Evolutionary conservation across 2,888 invertebrate species (phyloP).

Genomic region (Himalopsyche kuldschensis): DNA sequence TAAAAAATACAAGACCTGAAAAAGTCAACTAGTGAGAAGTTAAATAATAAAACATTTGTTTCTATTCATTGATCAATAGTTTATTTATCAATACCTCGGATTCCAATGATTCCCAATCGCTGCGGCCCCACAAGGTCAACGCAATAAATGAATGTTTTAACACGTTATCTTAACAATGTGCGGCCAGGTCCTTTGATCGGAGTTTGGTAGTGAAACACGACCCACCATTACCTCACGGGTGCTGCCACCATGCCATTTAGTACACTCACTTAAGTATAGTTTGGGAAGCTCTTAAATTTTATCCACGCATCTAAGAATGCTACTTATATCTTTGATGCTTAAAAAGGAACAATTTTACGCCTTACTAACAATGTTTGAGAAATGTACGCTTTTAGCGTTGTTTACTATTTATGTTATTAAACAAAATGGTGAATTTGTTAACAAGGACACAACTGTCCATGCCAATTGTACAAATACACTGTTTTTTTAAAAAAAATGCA

Average conservation of each 20-base stretch:
- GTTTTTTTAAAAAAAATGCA: too few species aligned
- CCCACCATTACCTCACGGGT: background rate
- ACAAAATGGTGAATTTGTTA: too few species aligned
- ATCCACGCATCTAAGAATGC: background rate
- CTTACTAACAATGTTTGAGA: too few species aligned
- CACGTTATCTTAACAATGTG: constrained; percentile 49
- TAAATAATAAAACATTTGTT: too few species aligned
- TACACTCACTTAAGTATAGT: background rate
- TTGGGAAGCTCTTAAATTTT: background rate
- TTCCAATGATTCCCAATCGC: constrained; percentile 11
- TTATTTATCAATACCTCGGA: too few species aligned
- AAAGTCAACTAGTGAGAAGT: too few species aligned
- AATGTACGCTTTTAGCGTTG: too few species aligned
- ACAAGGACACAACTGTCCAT: too few species aligned
- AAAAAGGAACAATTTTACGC: background rate
- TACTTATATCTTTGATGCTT: background rate
- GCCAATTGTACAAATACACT: too few species aligned
- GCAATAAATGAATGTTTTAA: constrained; percentile 58
- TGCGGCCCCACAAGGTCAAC: constrained; percentile 12
- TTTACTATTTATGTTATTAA: too few species aligned
- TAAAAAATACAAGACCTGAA: too few species aligned
- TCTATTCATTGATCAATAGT: too few species aligned
- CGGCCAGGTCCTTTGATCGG: constrained; percentile 7
- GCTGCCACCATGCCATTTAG: background rate
- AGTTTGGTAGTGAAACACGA: background rate